Evolutionary conservation across 2,797 vertebrate species (phyloP).

Genomic region (Tapera naevia): DNA sequence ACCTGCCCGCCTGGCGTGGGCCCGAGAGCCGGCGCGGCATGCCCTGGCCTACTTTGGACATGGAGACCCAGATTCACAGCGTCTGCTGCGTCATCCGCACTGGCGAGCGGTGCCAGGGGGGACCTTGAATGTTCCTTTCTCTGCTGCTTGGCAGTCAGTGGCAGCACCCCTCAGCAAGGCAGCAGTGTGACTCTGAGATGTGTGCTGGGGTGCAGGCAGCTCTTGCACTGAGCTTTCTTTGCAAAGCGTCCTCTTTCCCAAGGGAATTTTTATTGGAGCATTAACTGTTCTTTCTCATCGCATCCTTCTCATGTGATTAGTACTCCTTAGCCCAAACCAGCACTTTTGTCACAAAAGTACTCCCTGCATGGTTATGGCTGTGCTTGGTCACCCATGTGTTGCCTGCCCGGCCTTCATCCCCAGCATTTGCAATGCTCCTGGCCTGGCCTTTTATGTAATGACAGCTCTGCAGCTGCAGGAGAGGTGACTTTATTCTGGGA

Average conservation of each 20-base stretch:
- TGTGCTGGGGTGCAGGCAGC: neutral
- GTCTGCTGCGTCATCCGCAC: neutral
- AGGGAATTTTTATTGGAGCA: neutral
- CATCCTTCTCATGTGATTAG: neutral
- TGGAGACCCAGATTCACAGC: neutral
- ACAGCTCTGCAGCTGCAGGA: constrained; percentile 27
- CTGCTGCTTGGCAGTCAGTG: neutral
- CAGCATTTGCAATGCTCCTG: neutral
- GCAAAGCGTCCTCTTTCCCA: neutral
- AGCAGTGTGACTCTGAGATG: neutral
- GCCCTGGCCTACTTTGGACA: neutral
- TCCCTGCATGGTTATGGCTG: neutral
- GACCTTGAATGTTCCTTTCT: neutral
- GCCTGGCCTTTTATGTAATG: neutral
- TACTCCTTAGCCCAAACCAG: neutral
- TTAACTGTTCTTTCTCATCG: neutral
- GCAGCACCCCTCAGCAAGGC: neutral
- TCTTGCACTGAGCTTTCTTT: neutral
- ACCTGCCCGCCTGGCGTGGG: fast-evolving
- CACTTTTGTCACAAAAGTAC: neutral
- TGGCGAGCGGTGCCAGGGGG: neutral
- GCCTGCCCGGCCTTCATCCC: neutral
- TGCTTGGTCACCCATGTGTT: neutral
- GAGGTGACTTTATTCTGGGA: constrained; percentile 63
- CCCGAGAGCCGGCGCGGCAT: fast-evolving